Conservation (phyloP, 1,140 invertebrate species). For the Helicoverpa armigera region DNA sequence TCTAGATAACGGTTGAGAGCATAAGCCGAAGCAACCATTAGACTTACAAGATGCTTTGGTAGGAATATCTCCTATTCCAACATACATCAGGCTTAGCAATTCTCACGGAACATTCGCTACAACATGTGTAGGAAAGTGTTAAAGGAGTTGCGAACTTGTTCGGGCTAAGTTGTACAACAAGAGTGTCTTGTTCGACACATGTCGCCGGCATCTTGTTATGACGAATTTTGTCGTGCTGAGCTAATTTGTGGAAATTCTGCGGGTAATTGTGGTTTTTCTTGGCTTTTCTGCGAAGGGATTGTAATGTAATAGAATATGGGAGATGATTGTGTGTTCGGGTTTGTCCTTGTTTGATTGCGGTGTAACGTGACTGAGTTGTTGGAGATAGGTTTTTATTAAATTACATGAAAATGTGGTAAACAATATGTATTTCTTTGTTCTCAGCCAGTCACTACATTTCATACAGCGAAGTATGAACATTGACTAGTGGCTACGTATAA, state of each 20-base stretch:
- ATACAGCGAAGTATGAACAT: too few relatives aligned
- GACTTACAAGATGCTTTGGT: neutral
- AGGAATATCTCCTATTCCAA: conserved; percentile 33
- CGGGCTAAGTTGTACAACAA: conserved; percentile 20
- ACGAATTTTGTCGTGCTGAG: conserved; percentile 9
- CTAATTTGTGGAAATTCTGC: conserved; percentile 3
- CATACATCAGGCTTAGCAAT: conserved; percentile 37
- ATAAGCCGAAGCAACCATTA: neutral
- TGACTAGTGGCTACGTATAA: too few relatives aligned
- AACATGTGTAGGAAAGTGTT: conserved; percentile 33
- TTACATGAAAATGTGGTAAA: neutral
- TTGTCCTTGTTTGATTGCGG: neutral
- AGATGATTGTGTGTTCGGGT: neutral
- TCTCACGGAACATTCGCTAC: conserved; percentile 14
- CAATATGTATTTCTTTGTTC: too few relatives aligned
- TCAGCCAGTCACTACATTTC: too few relatives aligned
- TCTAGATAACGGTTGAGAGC: neutral
- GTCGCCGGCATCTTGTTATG: conserved; percentile 17
- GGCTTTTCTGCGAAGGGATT: neutral
- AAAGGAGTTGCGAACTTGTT: conserved; percentile 42
- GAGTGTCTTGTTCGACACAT: conserved; percentile 45
- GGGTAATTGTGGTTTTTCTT: neutral
- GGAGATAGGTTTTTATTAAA: neutral
- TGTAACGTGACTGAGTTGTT: neutral
- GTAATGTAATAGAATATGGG: too few relatives aligned